phyloP scores from a whole-genome alignment of 2,888 invertebrate genomes.

The Sabatieria punctata region DNA sequence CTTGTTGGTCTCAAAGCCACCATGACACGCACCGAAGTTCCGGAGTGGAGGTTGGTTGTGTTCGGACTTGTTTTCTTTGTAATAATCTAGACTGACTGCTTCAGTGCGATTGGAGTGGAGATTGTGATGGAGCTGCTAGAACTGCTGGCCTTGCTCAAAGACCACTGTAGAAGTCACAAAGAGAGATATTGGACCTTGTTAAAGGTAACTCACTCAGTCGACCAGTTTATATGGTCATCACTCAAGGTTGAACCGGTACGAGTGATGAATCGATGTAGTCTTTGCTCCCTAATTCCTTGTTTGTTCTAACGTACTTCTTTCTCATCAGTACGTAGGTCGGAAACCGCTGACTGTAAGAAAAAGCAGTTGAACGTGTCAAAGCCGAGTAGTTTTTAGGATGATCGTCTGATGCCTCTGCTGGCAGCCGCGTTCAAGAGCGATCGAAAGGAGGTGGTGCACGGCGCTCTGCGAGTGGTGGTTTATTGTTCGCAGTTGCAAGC shows the following conservation, averaged over 20 bases:
- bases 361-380: no score
- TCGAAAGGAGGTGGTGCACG: constrained; percentile 28
- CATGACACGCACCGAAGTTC: constrained; percentile 11
- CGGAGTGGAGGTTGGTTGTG: constrained; percentile 17
- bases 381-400: constrained; percentile 32
- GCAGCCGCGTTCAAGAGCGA: constrained; percentile 31
- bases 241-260: no score
- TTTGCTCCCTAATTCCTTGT: no score
- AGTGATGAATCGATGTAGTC: no score
- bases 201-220: no score
- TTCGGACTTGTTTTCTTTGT: neutral
- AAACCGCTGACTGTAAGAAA: no score
- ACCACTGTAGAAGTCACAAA: constrained; percentile 24
- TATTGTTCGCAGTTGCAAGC: constrained; percentile 30
- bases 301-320: no score
- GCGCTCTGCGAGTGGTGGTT: constrained; percentile 29
- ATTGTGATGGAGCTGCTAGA: constrained; percentile 20
- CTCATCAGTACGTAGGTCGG: no score
- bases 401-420: constrained; percentile 32
- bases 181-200: constrained; percentile 21
- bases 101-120: constrained; percentile 17
- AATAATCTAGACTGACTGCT: neutral
- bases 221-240: no score
- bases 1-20: constrained; percentile 16
- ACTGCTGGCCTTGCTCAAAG: constrained; percentile 22